Percentiles rank a stretch among this genome's conserved stretches.
Conservation (phyloP, 2,113 vertebrate species). For the Amphilophus citrinellus region DNA sequence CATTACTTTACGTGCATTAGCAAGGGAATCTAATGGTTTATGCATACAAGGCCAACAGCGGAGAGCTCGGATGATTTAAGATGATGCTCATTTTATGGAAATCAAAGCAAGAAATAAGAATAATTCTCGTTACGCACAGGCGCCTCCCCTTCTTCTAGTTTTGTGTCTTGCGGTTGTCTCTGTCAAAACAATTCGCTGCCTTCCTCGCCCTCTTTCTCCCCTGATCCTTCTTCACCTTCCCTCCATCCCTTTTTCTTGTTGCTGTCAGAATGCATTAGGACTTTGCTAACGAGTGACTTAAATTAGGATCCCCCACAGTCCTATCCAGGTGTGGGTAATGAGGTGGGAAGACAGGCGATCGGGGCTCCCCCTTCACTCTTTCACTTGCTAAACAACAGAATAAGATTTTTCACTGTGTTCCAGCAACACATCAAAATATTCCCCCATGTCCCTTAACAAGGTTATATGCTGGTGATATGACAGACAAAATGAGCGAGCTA, state of each 20-base stretch:
- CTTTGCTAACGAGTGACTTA: slow-evolving; percentile 74
- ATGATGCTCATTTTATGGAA: slow-evolving; percentile 84
- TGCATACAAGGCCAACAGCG: slow-evolving; percentile 75
- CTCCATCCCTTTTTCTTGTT: slow-evolving; percentile 63
- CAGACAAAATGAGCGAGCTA: not conserved
- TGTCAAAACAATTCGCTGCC: slow-evolving; percentile 35
- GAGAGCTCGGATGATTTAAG: slow-evolving; percentile 77
- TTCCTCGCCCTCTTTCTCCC: slow-evolving; percentile 24
- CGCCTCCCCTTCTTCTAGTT: slow-evolving; percentile 17
- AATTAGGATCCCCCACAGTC: slow-evolving; percentile 73
- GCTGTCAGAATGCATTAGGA: slow-evolving; percentile 78
- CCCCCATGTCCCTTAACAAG: slow-evolving; percentile 2
- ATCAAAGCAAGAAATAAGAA: slow-evolving; percentile 80
- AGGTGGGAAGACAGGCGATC: slow-evolving; percentile 66
- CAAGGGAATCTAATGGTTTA: slow-evolving; percentile 78
- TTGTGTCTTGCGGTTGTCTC: slow-evolving; percentile 22
- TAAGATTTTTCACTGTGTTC: not conserved
- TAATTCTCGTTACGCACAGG: slow-evolving; percentile 26
- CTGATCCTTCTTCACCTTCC: slow-evolving; percentile 49
- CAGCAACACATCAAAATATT: slow-evolving; percentile 14
- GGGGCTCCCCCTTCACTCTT: slow-evolving; percentile 53
- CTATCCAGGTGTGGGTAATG: slow-evolving; percentile 77
- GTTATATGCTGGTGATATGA: not conserved
- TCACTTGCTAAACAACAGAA: slow-evolving; percentile 43
- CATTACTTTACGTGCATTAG: slow-evolving; percentile 83